Base-by-base conservation (phyloP, 2,113 vertebrate species). In the Laticauda colubrina region DNA sequence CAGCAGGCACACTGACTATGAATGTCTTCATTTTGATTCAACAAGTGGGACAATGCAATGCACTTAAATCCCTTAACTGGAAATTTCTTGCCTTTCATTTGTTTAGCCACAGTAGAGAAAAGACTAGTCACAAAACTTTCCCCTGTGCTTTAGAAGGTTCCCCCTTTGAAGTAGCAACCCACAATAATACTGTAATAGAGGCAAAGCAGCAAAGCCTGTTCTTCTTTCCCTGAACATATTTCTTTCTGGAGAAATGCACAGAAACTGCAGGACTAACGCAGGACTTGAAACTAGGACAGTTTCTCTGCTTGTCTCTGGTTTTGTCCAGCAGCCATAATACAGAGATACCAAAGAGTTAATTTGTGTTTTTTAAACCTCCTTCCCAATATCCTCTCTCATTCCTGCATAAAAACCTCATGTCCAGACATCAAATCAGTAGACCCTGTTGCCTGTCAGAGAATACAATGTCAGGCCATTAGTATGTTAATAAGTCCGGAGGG, bases 381-480 rank as follows among this genome's bases (percentile, higher is more conserved):
- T 97, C 97, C 97, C 97, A 96, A 97, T 97, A 97, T 97, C 97
- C 88, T 96, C 97, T 97, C 97, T 98, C 97, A 98, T 98, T 97
- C 97, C 97, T 97, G 96, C 97, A 97, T 98, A 97, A 98, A 98
- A 98, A 97, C 98, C 97, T 97, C 98, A 97, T 97, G 98, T 98
- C 98, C 98, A 98, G 98, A 98, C 98, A 98, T 98, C 98, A 98
- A 98, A 97, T 98, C 96, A 97, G 98, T 97, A 98, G 98, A 97
- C 97, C 98, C 98, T 98, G 98, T 97, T 98, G 98, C 98, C 98
- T 99, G 99, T 99, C 99, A 99, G 97, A 97, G 98, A 98, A 98
- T 98, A 99, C 99, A 99, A 99, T 99, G 98, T 98, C 98, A 97
- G 97, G 98, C 98, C 98, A 99, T 99, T 99, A 99, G 98, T 99